Conservation (phyloP, 1,140 invertebrate genomes). For the Drosophila lini region DNA sequence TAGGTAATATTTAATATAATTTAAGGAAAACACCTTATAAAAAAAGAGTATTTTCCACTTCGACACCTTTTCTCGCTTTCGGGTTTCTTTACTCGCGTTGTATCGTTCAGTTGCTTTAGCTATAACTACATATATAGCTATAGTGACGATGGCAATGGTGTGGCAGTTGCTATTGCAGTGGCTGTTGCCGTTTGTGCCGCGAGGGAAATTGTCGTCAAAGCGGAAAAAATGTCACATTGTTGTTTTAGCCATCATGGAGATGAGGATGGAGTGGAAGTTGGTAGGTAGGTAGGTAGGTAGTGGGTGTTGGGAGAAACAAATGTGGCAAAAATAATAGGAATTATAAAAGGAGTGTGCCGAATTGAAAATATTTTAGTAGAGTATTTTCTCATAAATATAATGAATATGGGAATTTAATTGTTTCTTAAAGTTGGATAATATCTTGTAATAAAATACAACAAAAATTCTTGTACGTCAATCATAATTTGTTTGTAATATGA, state of each 20-base stretch:
- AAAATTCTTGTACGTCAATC: too few species aligned
- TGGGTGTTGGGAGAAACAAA: conserved; percentile 1
- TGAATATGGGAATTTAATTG: not conserved
- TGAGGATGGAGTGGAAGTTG: conserved; percentile 12
- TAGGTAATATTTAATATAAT: not conserved
- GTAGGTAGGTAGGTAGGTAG: not conserved
- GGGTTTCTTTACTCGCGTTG: conserved; percentile 40
- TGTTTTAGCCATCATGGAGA: conserved; percentile 67
- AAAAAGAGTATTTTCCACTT: conserved; percentile 1
- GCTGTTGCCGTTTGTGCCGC: conserved; percentile 68
- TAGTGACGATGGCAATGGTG: conserved; percentile 48
- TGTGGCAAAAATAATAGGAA: not conserved
- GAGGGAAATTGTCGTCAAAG: conserved; percentile 82
- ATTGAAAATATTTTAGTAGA: not conserved
- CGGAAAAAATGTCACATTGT: conserved; percentile 79
- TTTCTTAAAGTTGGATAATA: not conserved
- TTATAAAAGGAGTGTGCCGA: not conserved
- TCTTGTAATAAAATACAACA: too few species aligned
- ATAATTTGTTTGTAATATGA: too few species aligned
- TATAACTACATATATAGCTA: conserved; percentile 22
- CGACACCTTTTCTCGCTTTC: conserved; percentile 4
- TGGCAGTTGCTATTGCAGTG: conserved; percentile 32
- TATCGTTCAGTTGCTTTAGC: conserved; percentile 54
- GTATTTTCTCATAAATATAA: fast-evolving
- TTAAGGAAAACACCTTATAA: not conserved